Conservation (phyloP, 2,888 invertebrate species). For the Ennomos fuscantarius region DNA sequence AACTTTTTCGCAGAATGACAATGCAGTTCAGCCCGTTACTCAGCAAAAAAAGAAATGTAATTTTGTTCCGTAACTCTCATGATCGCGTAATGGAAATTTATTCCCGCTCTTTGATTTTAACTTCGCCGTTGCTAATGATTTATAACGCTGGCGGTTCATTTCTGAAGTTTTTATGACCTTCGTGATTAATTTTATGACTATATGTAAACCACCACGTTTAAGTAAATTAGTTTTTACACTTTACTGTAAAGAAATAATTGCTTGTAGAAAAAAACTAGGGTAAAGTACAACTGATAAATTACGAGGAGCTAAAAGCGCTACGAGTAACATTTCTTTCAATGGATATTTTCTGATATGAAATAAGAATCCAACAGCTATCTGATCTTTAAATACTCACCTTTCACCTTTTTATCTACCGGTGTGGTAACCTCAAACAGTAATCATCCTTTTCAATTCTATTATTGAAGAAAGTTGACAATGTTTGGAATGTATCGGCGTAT, state of each 20-base stretch:
- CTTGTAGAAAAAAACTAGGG: too few species aligned
- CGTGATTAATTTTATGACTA: slow-evolving; percentile 40
- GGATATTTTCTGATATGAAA: slow-evolving; percentile 31
- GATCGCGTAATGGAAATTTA: slow-evolving; percentile 60
- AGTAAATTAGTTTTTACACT: too few species aligned
- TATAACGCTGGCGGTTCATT: slow-evolving; percentile 40
- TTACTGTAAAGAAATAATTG: too few species aligned
- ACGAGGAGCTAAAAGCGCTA: slow-evolving; percentile 4
- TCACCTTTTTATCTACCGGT: neutral
- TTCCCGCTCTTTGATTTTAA: slow-evolving; percentile 57
- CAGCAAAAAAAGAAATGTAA: slow-evolving; percentile 14
- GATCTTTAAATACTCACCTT: slow-evolving; percentile 8
- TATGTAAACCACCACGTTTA: slow-evolving; percentile 28
- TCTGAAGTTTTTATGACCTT: slow-evolving; percentile 41
- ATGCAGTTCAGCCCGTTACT: too few species aligned
- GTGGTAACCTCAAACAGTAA: slow-evolving; percentile 19
- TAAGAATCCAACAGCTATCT: slow-evolving; percentile 30
- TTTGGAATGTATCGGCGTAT: neutral
- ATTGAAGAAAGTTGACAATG: slow-evolving; percentile 16
- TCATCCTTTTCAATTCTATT: slow-evolving; percentile 17
- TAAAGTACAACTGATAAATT: too few species aligned
- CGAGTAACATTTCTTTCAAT: slow-evolving; percentile 12
- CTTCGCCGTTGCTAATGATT: slow-evolving; percentile 52
- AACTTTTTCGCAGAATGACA: too few species aligned
- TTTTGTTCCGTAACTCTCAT: slow-evolving; percentile 46